Evolutionary conservation across 2,797 vertebrate genomes (phyloP), one percentile per base, ranked within the genome.

Genomic region (Etheostoma perlongum): DNA sequence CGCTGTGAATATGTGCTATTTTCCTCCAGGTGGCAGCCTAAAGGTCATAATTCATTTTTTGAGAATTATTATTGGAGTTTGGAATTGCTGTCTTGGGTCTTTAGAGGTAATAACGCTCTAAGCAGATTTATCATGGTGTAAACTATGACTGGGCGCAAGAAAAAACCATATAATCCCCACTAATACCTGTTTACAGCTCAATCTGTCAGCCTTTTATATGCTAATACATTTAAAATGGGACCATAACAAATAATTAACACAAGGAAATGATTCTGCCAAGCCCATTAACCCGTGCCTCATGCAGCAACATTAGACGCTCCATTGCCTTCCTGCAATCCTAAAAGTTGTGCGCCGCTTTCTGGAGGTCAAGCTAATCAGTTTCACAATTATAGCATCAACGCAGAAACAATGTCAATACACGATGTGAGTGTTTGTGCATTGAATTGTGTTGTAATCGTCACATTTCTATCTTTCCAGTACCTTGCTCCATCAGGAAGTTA

Each of bases 171-270:
- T 91, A 91, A 92, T 90, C 89, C 85, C 30, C 47, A 14, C 77
- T 89, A 88, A 90, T 84, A 72, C 82, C 78, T 85, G 77, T 92
- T 90, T 84, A 89, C 83, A 74, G 74, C 72, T 83, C 79, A 76
- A 71, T 72, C 82, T 78, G 79, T 49, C 70, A 83, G 77, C 62
- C 71, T 87, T 89, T 83, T 83, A 86, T 79, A 67, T 30, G 52
- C 72, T 89, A 87, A 89, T 88, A 76, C 72, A 82, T 85, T 87
- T 82, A 69, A 89, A 92, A 90, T 87, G 73, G 74, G 72, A 83
- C 79, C 74, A 79, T 76, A 85, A 79, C 79, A 93, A 91, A 91
- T 84, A 87, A 93, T 92, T 82, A 92, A 76, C 52, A 25, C 5
- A 33, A 67, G 86, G 85, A 91, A 91, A 88, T 76, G 44, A 85